phyloP scores from a whole-genome alignment of 2,888 invertebrate genomes.

The Eristalinus sepulchralis region DNA sequence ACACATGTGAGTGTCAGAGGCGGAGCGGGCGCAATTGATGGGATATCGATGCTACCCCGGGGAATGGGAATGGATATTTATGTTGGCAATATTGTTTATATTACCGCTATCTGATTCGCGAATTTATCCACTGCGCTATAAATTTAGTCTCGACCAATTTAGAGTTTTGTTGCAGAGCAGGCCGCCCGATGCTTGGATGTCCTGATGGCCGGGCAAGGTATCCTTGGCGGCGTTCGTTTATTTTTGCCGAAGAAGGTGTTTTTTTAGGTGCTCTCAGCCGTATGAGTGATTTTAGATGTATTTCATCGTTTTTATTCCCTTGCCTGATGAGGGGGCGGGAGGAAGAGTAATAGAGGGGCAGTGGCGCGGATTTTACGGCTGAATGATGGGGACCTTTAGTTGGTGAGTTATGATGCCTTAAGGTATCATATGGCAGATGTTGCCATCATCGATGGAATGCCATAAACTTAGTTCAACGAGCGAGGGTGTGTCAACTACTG shows the following conservation, averaged over 20 bases:
- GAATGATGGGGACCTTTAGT: constrained; percentile 29
- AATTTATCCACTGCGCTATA: constrained; percentile 60
- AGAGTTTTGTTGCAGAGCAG: background rate
- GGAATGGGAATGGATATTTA: constrained; percentile 44
- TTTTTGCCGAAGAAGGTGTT: background rate
- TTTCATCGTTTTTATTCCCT: background rate
- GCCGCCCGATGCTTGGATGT: background rate
- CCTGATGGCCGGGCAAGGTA: background rate
- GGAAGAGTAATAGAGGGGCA: constrained; percentile 1
- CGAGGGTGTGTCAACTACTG: background rate
- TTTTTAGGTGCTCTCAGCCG: constrained; percentile 22
- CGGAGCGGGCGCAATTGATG: constrained; percentile 39
- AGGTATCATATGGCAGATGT: background rate
- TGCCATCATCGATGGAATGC: background rate
- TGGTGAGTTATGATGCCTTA: constrained; percentile 27
- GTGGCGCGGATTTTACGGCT: constrained; percentile 35
- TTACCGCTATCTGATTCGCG: constrained; percentile 62
- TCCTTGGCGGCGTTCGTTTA: constrained; percentile 3
- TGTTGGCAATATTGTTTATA: constrained; percentile 67
- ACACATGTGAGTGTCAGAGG: background rate
- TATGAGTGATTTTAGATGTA: constrained; percentile 34
- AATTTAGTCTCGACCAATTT: constrained; percentile 62
- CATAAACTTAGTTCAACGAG: background rate
- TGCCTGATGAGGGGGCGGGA: background rate
- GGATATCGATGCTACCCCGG: constrained; percentile 42